Conservation (phyloP, 2,888 invertebrate species). For the Mythimna impura region DNA sequence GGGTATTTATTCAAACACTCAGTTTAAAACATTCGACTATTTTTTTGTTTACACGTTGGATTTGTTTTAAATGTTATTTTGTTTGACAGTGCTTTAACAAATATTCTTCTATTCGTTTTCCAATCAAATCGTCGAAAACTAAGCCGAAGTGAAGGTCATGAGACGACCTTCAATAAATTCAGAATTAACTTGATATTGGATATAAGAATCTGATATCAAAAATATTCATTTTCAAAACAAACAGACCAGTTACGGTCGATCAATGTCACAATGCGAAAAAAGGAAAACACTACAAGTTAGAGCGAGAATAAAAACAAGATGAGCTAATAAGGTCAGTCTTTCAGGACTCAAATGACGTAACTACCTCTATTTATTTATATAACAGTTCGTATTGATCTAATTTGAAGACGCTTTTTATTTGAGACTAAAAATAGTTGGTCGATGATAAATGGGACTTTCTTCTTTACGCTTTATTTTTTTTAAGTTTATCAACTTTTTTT, state of each 20-base stretch:
- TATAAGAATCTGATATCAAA: not conserved
- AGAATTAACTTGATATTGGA: too few relatives aligned
- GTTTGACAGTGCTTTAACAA: too few relatives aligned
- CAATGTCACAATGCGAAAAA: constrained; percentile 17
- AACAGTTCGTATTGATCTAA: constrained; percentile 25
- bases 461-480: too few relatives aligned
- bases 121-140: not conserved
- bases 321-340: constrained; percentile 22
- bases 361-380: constrained; percentile 23
- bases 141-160: not conserved
- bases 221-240: constrained; percentile 10
- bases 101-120: not conserved
- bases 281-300: constrained; percentile 18
- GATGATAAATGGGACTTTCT: not conserved
- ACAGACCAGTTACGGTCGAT: constrained; percentile 17
- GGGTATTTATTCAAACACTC: too few relatives aligned
- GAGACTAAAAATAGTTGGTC: not conserved
- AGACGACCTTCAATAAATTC: not conserved
- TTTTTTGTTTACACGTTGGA: too few relatives aligned
- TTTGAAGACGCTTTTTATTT: not conserved
- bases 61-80: too few relatives aligned
- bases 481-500: too few relatives aligned
- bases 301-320: constrained; percentile 18
- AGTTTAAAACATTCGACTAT: too few relatives aligned
- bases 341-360: constrained; percentile 23